Percentiles rank a stretch among this genome's conserved stretches.
These are phyloP conservation scores for Tricholaema leucomelas DNA, from an alignment of 2,113 vertebrate species.

Conservation along the genomic window DNA sequence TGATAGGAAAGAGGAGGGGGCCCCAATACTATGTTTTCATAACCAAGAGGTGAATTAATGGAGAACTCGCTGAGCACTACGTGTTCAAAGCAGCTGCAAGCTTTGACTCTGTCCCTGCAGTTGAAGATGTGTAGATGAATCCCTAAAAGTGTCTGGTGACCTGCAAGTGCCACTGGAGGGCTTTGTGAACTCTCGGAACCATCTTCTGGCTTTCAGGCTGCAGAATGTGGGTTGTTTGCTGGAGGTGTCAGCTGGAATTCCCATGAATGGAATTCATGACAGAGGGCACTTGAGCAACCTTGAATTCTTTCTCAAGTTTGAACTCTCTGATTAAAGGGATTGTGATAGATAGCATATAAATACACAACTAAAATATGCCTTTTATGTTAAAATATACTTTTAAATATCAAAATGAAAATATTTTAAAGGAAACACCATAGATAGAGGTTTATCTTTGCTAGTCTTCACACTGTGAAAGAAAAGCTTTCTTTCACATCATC, in stretches of 20 bases:
- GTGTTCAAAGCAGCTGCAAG: not conserved
- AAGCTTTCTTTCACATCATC: not conserved
- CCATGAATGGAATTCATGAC: not conserved
- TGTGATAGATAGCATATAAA: not conserved
- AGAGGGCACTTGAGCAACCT: not conserved
- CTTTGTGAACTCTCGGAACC: not conserved
- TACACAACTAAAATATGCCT: not conserved
- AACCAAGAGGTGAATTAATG: not conserved
- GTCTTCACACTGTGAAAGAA: not conserved
- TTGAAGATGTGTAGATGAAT: not conserved
- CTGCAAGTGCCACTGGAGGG: not conserved
- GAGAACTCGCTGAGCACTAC: not conserved
- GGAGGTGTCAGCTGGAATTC: not conserved
- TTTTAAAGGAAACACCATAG: not conserved
- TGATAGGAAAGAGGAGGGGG: not conserved
- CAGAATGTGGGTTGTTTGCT: not conserved
- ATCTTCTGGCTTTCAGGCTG: not conserved
- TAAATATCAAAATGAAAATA: not conserved
- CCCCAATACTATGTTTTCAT: accelerated
- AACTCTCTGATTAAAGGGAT: not conserved
- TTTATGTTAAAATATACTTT: not conserved
- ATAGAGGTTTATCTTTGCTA: not conserved
- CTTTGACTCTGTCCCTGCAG: not conserved
- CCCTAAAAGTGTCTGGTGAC: not conserved
- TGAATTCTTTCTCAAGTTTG: not conserved